Evolutionary conservation across 2,797 vertebrate species (phyloP).

Genomic region (Cyprinella venusta): DNA sequence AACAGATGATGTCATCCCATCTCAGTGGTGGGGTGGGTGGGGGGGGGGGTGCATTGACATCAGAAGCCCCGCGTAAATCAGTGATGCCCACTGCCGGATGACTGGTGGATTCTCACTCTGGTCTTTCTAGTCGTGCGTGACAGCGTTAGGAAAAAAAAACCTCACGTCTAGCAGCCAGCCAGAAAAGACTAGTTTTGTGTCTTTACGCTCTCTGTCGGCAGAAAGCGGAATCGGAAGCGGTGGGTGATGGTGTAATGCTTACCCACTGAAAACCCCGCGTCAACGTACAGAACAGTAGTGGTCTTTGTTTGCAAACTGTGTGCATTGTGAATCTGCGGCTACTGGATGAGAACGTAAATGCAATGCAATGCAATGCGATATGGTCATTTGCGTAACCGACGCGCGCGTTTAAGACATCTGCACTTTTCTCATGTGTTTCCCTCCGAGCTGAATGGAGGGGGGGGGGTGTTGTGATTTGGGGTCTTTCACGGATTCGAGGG

Average conservation of each 20-base stretch:
- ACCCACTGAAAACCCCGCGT: not conserved
- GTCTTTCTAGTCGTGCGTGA: conserved; percentile 11
- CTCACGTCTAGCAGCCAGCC: conserved; percentile 7
- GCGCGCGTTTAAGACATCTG: not conserved
- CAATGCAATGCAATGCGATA: not conserved
- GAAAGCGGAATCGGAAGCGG: conserved; percentile 66
- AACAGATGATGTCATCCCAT: conserved; percentile 60
- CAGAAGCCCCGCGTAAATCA: conserved; percentile 33
- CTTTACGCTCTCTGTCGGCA: conserved; percentile 82
- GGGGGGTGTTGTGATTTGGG: not conserved
- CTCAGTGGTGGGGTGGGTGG: conserved; percentile 48
- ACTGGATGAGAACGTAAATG: not conserved
- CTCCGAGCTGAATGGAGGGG: not conserved
- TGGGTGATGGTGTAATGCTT: not conserved
- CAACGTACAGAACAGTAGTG: not conserved
- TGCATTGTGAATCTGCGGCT: not conserved
- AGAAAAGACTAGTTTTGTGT: conserved; percentile 63
- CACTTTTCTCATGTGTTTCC: not conserved
- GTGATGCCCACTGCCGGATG: conserved; percentile 10
- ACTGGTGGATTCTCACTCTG: conserved; percentile 19
- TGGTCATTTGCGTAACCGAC: not conserved
- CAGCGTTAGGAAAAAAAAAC: conserved; percentile 5
- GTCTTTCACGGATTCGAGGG: conserved; percentile 34
- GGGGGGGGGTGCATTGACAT: conserved; percentile 38
- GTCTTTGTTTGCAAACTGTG: conserved; percentile 13